Base-by-base conservation (phyloP, 53 echinoderm and acorn worm species). In the Pentamera pediparva region DNA sequence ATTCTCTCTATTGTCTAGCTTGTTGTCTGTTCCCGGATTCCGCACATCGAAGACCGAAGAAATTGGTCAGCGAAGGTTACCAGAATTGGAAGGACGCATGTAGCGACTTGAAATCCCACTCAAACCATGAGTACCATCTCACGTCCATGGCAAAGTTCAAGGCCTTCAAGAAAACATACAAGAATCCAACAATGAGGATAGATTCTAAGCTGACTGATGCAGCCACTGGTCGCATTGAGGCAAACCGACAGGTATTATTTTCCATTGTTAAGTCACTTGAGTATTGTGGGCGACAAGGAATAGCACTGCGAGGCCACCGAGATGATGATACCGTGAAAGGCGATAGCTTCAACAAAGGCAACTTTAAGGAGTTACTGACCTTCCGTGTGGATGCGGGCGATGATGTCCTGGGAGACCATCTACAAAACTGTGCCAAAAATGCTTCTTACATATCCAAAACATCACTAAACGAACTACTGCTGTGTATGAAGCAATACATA, bases 371-470 rank as follows among this genome's bases (percentile, higher is more conserved):
- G 30, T 28, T 80, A 19, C 49, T 80, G 4, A 18, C 17, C 6
- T 39, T 80, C 11, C 29, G 71, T 11, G 19, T 72, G 1, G 43
- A 80, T 56, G 13, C 71, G 4, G 79, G 69, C 22, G 80, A 80
- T 27, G 17, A 40, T n/a, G 43, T 19, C 1, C 22, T 80, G 20
- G 24, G 9, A 39, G 70, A 35, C 2, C 80, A 80, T 72, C 15
- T 80, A 8, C 37, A 80, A 39, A 58, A 7, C 20, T 56, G 71
- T 18, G 18, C 26, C 10, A 35, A 32, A 35, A 80, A 80, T 71
- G 58, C 70, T 34, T 18, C 25, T 2, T 70, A 80, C 80, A 71
- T 47, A 39, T 80, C 80, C 4, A 80, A 80, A 57, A 80, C 70
- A 29, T 35, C 80, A 25, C 72, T 71, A 59, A 80, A 80, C 32